Evolutionary conservation across 2,113 vertebrate genomes (phyloP).

Genomic region (Oreamnos americanus): DNA sequence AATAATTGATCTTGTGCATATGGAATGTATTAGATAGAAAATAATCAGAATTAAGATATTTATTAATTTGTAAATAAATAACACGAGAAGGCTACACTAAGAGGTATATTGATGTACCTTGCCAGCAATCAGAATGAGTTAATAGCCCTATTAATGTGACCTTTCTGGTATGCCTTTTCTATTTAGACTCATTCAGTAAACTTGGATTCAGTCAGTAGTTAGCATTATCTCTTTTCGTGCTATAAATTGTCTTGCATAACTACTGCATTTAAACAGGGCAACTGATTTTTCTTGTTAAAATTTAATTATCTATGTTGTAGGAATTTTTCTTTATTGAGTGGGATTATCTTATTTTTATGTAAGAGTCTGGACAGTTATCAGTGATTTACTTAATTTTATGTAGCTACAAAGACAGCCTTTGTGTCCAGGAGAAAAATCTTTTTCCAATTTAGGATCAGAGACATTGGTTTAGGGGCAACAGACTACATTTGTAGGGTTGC

Average conservation of each 20-base stretch:
- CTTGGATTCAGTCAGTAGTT: not conserved
- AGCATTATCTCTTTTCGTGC: not conserved
- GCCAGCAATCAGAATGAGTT: not conserved
- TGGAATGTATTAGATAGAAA: not conserved
- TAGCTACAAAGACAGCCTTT: not conserved
- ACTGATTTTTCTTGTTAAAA: not conserved
- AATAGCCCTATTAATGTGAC: not conserved
- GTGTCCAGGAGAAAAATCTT: not conserved
- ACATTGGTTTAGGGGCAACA: not conserved
- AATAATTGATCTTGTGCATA: not conserved
- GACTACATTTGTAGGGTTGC: not conserved
- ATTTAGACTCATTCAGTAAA: not conserved
- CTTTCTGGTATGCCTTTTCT: not conserved
- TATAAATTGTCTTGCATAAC: not conserved
- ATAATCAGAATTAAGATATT: not conserved
- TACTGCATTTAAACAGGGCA: not conserved
- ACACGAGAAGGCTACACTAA: not conserved
- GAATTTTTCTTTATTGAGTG: not conserved
- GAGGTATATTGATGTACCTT: not conserved
- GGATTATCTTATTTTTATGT: not conserved
- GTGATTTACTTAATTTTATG: not conserved
- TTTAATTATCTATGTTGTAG: not conserved
- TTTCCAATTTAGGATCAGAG: not conserved
- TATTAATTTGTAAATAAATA: not conserved
- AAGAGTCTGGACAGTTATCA: not conserved